Base-by-base conservation (phyloP, 2,797 vertebrate genomes). In the Odontamblyopus lacepedii region DNA sequence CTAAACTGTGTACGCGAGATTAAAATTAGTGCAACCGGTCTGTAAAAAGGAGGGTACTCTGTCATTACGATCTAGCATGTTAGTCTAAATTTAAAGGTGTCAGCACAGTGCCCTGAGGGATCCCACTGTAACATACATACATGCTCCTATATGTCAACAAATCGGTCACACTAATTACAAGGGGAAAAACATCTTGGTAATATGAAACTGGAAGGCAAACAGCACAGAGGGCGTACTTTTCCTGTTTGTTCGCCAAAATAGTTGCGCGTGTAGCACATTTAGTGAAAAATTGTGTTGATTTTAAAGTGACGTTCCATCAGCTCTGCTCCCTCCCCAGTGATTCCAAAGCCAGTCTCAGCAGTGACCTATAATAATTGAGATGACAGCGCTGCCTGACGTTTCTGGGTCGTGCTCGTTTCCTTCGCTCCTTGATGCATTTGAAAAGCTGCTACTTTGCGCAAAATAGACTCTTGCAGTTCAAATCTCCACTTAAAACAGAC, bases 281-380 rank as follows among this genome's bases (percentile, higher is more conserved):
- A 61, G 51, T 68, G 53, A 23, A 57, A 12, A 64, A 63, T 32
- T 15, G n/a, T 18, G 38, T 48, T 65, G 63, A 18, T 66, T 66
- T 51, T 66, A 29, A 50, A 50, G 41, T 18, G 41, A 27, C 64
- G 51, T 83, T 61, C 67, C 74, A 78, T 77, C 71, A 60, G 67
- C 73, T 77, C 63, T 73, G 51, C 2, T 72, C 75, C 77, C 63
- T 76, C 71, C 72, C 26, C 4, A 4, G 56, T 38, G 35, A 82
- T 50, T 35, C 66, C 1, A 5, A 16, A 38, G 71, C 74, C 61
- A 23, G 63, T 51, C 48, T 80, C 63, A 62, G 72, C 72, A 69
- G 61, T 83, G 82, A 85, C 72, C 84, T 85, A 82, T 76, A 86
- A 85, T 82, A 81, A 86, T 76, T 62, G 74, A 83, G 82, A 89